Base-by-base conservation (phyloP, 2,888 invertebrate genomes). In the Apamea crenata region DNA sequence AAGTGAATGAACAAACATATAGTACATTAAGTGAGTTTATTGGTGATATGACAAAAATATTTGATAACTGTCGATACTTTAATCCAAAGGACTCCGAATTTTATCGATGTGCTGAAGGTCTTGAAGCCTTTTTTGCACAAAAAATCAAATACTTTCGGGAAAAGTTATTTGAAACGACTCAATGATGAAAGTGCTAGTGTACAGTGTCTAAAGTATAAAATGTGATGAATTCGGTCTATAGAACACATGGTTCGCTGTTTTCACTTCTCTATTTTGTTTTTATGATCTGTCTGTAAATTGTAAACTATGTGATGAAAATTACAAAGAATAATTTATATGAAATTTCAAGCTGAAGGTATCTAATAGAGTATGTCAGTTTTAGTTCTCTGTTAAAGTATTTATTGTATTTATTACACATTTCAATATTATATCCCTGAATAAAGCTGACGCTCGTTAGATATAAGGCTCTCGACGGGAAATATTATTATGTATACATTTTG, bases 11-110 rank as follows among this genome's bases (percentile, higher is more conserved):
- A 90, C 98, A 98, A 93, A 97, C 97, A 73, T 99, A 99, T 95
- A 98, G 98, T 93, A 98, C 98, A 94, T 97, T 99, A 90, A 98
- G 99, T 94, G 99, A 99, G 94, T 99, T 99, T 95, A 99, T 99
- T 93, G 99, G 99, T 94, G 99, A 99, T 95, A 99, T 99, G 98
- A 99, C 99, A 85, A 99, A 99, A 96, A 99, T 99, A 93, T 99
- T 99, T 96, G 99, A 99, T 97, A 99, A 99, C 96, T 99, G 99
- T 97, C 98, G 99, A 88, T 99, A 99, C 94, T 99, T 99, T 97
- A 99, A 99, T 96, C 99, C 99, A 81, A 98, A 98, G 93, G 99
- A 99, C 95, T 99, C 99, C 32, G 98, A 99, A 84, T 99, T 99
- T 96, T 99, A 99, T 97, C 98, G 99, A 93, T 99, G 99, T 97